Conservation (phyloP, 2,113 vertebrate genomes). For the Eidolon helvum region DNA sequence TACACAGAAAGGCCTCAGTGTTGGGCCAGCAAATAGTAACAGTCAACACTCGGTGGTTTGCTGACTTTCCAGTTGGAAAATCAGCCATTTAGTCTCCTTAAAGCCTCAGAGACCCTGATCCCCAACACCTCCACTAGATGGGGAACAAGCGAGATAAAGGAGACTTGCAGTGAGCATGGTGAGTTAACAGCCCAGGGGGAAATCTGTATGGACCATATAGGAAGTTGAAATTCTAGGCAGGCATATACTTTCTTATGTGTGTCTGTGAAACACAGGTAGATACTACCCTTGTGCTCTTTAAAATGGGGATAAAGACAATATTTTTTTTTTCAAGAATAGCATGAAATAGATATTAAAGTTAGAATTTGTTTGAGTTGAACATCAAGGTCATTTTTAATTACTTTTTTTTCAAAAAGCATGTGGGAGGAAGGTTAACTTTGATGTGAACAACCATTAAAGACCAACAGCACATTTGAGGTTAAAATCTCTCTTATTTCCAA, state of each 20-base stretch:
- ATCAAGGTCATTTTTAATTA: conserved; percentile 11
- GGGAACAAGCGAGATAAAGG: background rate
- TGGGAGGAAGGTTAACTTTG: background rate
- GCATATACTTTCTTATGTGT: background rate
- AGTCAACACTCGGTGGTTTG: background rate
- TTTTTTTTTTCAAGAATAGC: background rate
- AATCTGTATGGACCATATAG: background rate
- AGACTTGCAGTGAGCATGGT: background rate
- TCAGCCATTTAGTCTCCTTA: background rate
- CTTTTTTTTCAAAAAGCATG: background rate
- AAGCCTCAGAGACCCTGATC: background rate
- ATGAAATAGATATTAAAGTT: background rate
- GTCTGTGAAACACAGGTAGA: background rate
- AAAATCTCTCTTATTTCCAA: background rate
- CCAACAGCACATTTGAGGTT: background rate
- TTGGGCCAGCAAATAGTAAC: background rate
- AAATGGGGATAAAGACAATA: background rate
- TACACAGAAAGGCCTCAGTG: background rate
- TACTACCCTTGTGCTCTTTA: background rate
- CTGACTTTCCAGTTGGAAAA: background rate
- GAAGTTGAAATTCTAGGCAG: background rate
- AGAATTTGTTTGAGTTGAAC: background rate
- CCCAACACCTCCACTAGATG: background rate
- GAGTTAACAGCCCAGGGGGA: background rate
- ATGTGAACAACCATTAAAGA: background rate